Conservation (phyloP, 2,113 vertebrate genomes). For the Calypte anna region DNA sequence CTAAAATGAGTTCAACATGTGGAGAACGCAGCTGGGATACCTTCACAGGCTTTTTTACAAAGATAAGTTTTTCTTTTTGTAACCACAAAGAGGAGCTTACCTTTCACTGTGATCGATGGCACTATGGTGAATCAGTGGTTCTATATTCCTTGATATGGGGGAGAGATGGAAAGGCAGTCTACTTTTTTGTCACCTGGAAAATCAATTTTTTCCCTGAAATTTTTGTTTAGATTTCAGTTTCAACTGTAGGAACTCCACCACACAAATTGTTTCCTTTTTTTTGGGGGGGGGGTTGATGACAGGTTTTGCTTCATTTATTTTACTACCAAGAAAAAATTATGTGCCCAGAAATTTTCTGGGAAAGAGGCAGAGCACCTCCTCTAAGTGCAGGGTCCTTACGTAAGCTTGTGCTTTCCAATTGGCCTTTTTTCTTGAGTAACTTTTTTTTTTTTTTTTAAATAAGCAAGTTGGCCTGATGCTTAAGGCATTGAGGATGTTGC, state of each 20-base stretch:
- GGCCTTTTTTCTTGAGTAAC: not conserved
- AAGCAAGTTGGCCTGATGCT: not conserved
- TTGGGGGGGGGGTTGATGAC: fast-evolving
- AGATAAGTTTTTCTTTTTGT: not conserved
- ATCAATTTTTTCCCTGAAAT: not conserved
- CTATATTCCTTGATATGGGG: not conserved
- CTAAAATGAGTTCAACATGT: not conserved
- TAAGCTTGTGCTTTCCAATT: not conserved
- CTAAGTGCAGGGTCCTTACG: not conserved
- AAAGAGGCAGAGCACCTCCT: not conserved
- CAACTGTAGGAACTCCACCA: not conserved
- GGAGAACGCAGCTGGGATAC: not conserved
- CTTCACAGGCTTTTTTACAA: not conserved
- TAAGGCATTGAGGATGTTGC: not conserved
- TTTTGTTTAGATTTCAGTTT: not conserved
- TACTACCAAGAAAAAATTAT: not conserved
- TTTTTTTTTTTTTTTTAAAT: not conserved
- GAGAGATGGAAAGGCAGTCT: not conserved
- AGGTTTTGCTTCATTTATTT: not conserved
- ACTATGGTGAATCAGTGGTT: not conserved
- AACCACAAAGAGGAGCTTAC: not conserved
- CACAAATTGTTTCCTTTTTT: too few relatives aligned
- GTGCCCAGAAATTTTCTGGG: not conserved
- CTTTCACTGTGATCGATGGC: not conserved
- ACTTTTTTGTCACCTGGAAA: not conserved